Evolutionary conservation across 2,888 invertebrate genomes (phyloP), one percentile per base, ranked within the genome.

Genomic region (Steromphala cineraria): DNA sequence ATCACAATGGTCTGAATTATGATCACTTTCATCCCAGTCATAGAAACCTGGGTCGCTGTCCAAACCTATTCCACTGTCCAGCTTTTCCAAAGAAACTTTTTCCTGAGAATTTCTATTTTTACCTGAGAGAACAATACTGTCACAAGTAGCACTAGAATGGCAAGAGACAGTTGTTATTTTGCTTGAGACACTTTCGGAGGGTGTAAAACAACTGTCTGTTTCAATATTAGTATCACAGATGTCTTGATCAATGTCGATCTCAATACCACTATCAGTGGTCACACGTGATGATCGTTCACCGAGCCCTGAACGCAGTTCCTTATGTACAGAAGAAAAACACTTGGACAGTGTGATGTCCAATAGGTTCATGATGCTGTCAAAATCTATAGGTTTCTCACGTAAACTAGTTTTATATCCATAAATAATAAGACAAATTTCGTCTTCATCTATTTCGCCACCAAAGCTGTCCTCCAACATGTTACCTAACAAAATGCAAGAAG

Each of bases 61-160:
- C 67, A 85, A 53, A 31, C 85, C 84, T 52, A 85, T 77, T 36
- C 86, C 83, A 83, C 86, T 83, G 78, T 86, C 86, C n/a, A 76
- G 53, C 55, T 81, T 79, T 17, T 80, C 74, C 53, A 82, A 52
- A n/a, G 67, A 40, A 19, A 62, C 40, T 79, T 79, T 74, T 28
- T 74, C 74, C 53, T 79, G 40, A 75, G 56, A 75, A 19, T 75
- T 46, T n/a, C 19, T 80, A 46, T 36, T 46, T 53, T 52, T 55
- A 53, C 76, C 76, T 76, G 76, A 76, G 55, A 52, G 53, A 76
- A 28, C 53, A 76, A 53, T 55, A 71, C 40, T 71, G 71, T 31
- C 71, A 71, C 71, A 71, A 71, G 71, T 36, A 71, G 71, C 71
- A 71, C 71, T 71, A 71, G 36, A 71, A 19, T 71, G 13, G 71